Conservation (phyloP, 2,888 invertebrate genomes). For the Cheilosia soror region DNA sequence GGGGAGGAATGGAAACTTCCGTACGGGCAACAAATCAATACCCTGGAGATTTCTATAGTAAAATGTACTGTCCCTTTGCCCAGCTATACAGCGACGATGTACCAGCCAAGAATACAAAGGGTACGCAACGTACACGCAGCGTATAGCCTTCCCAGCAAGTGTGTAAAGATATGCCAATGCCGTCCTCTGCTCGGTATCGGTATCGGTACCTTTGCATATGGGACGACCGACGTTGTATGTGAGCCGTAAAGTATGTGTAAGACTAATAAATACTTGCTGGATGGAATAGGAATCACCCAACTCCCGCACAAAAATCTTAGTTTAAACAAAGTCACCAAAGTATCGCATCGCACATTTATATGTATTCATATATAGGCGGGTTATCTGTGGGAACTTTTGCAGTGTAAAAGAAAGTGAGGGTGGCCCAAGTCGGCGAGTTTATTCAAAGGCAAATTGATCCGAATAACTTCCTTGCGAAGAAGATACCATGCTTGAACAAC, state of each 20-base stretch:
- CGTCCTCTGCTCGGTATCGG: conserved; percentile 34
- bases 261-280: conserved; percentile 68
- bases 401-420: conserved; percentile 17
- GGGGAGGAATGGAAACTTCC: conserved; percentile 76
- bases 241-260: conserved; percentile 68
- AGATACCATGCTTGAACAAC: background rate
- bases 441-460: conserved; percentile 44
- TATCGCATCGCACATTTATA: conserved; percentile 16
- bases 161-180: conserved; percentile 55
- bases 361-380: background rate
- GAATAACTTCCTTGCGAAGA: conserved; percentile 48
- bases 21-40: conserved; percentile 78
- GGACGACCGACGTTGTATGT: conserved; percentile 48
- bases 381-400: conserved; percentile 51
- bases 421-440: conserved; percentile 40
- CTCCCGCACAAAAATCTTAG: conserved; percentile 63
- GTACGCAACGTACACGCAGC: conserved; percentile 52
- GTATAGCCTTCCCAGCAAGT: conserved; percentile 31
- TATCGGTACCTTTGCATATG: conserved; percentile 49
- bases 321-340: conserved; percentile 65
- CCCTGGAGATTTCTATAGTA: conserved; percentile 77
- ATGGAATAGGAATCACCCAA: conserved; percentile 69
- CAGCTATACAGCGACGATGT: conserved; percentile 41
- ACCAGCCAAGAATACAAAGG: conserved; percentile 58
- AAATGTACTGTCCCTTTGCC: conserved; percentile 75